Conservation (phyloP, 2,797 vertebrate genomes). For the Typhlichthys subterraneus region DNA sequence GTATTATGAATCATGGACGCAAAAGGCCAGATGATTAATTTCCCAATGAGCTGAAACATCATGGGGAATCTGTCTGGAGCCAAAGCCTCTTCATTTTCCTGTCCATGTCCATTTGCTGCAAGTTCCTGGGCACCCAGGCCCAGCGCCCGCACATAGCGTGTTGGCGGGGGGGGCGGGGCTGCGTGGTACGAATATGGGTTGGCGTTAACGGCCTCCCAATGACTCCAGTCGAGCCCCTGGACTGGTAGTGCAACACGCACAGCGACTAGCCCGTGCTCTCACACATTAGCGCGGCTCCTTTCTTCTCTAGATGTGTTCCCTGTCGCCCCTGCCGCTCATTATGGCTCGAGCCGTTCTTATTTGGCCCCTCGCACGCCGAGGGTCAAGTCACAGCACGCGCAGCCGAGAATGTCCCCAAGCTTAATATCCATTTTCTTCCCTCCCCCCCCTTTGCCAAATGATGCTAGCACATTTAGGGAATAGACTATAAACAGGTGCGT, state of each 20-base stretch:
- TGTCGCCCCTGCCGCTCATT: conserved; percentile 54
- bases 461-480: background rate
- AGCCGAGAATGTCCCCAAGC: conserved; percentile 36
- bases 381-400: conserved; percentile 30
- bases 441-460: background rate
- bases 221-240: conserved; percentile 56
- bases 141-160: background rate
- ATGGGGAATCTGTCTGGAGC: background rate
- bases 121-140: conserved; percentile 11
- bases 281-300: conserved; percentile 55
- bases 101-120: background rate
- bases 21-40: no score
- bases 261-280: conserved; percentile 55
- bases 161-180: conserved; percentile 6
- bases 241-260: conserved; percentile 56
- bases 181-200: conserved; percentile 21
- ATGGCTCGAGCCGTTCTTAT: conserved; percentile 45
- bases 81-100: conserved; percentile 28
- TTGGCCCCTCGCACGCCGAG: conserved; percentile 36
- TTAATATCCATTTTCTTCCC: conserved; percentile 29
- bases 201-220: conserved; percentile 38
- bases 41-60: conserved; percentile 27
- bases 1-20: no score
- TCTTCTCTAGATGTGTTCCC: conserved; percentile 38
- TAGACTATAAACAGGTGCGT: conserved; percentile 40